These are phyloP conservation scores for Hydrochoerus hydrochaeris DNA, from an alignment of 2,113 vertebrate genomes.

Conservation along the genomic window DNA sequence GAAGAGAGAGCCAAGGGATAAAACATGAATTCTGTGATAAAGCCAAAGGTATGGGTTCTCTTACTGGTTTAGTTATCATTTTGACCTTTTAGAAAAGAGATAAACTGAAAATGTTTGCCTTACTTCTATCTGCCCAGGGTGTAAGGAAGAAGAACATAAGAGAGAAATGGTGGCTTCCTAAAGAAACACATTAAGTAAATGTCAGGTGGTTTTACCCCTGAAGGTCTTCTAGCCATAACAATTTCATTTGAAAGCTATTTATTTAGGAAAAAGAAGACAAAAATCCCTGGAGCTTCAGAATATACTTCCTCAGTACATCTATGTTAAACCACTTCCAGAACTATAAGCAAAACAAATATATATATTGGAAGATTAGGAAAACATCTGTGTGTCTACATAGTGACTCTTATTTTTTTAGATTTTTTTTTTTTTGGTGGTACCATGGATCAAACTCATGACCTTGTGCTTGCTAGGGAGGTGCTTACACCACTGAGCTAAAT, in stretches of 20 bases:
- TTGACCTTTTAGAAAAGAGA: conserved; percentile 61
- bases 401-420: not conserved
- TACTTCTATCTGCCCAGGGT: not conserved
- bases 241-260: conserved; percentile 57
- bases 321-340: conserved; percentile 2
- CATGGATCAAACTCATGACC: too few relatives aligned
- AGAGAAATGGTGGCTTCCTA: not conserved
- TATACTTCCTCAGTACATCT: not conserved
- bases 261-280: conserved; percentile 51
- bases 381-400: not conserved
- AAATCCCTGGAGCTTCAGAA: not conserved
- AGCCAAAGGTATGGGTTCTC: not conserved
- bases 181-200: conserved; percentile 48
- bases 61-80: conserved; percentile 55
- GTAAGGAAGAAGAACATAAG: not conserved
- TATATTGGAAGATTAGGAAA: not conserved
- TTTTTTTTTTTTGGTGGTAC: too few relatives aligned
- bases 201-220: conserved; percentile 31
- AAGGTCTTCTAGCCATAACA: conserved; percentile 13
- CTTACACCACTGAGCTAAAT: too few relatives aligned
- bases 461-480: too few relatives aligned
- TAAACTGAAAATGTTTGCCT: conserved; percentile 62
- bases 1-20: not conserved
- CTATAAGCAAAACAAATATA: not conserved
- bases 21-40: not conserved